These are phyloP conservation scores for Calephelis perditalis DNA, from an alignment of 2,888 invertebrate species.

Conservation along the genomic window DNA sequence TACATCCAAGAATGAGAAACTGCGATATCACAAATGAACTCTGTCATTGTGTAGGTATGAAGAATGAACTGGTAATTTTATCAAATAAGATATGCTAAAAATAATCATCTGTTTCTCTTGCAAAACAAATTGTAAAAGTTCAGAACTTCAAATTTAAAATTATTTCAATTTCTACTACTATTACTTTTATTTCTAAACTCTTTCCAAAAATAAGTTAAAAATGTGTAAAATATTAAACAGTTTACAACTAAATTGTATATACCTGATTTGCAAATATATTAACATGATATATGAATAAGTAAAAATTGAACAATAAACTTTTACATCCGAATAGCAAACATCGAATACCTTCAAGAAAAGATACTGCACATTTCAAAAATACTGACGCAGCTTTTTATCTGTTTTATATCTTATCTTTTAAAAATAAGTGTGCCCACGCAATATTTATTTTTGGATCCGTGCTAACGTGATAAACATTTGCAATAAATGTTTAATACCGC, in stretches of 20 bases:
- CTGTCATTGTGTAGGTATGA: constrained; percentile 39
- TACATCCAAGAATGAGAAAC: constrained; percentile 26
- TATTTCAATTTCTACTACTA: too few relatives aligned
- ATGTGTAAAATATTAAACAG: too few relatives aligned
- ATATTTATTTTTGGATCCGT: constrained; percentile 4
- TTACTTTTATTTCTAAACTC: too few relatives aligned
- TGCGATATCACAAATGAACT: constrained; percentile 42
- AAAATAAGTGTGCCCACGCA: constrained; percentile 6
- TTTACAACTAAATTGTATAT: too few relatives aligned
- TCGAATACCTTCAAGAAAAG: not conserved
- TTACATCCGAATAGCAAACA: not conserved
- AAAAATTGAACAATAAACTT: too few relatives aligned
- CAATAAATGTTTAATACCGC: not conserved
- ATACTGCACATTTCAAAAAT: not conserved
- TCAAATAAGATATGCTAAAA: constrained; percentile 59
- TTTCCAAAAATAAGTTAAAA: too few relatives aligned
- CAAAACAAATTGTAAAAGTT: constrained; percentile 32
- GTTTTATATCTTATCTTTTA: constrained; percentile 5
- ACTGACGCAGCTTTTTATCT: not conserved
- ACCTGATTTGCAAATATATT: too few relatives aligned
- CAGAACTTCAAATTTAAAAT: not conserved
- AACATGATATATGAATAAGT: not conserved
- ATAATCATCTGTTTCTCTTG: constrained; percentile 36
- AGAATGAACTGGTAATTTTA: constrained; percentile 41
- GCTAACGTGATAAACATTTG: constrained; percentile 1